phyloP scores from a whole-genome alignment of 1,140 invertebrate genomes.

The Parapsyche elsis region DNA sequence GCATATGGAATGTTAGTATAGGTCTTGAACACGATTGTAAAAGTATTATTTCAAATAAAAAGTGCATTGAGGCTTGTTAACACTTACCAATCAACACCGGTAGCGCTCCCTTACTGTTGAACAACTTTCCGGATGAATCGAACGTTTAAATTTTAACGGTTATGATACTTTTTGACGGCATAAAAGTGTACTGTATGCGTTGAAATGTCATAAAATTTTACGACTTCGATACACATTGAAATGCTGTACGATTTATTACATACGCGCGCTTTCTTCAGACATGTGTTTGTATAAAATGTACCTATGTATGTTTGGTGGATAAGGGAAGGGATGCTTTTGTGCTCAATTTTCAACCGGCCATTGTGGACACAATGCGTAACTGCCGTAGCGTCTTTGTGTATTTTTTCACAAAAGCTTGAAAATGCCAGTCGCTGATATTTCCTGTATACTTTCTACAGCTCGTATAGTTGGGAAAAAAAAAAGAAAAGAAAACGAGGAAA shows the following conservation, averaged over 20 bases:
- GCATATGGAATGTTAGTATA: too few species aligned
- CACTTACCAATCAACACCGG: too few species aligned
- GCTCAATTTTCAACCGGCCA: slow-evolving; percentile 26
- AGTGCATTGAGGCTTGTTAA: too few species aligned
- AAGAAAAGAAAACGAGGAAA: too few species aligned
- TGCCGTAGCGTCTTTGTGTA: not conserved
- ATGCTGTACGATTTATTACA: too few species aligned
- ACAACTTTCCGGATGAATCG: not conserved
- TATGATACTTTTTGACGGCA: not conserved
- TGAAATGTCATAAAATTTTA: slow-evolving; percentile 19
- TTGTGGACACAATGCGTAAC: slow-evolving; percentile 19
- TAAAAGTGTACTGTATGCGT: not conserved
- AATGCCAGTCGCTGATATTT: slow-evolving; percentile 29
- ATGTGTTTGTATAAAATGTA: too few species aligned
- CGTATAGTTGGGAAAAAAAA: too few species aligned
- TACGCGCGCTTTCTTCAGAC: too few species aligned
- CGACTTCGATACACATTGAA: not conserved
- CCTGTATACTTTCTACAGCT: not conserved
- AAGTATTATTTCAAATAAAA: too few species aligned
- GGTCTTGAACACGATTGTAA: too few species aligned
- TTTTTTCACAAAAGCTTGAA: not conserved
- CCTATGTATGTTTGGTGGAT: too few species aligned
- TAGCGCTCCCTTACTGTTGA: too few species aligned
- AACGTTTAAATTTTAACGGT: not conserved
- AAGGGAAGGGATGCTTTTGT: slow-evolving; percentile 10